These are phyloP conservation scores for Parambassis ranga DNA, from an alignment of 2,797 vertebrate genomes.

Conservation along the genomic window DNA sequence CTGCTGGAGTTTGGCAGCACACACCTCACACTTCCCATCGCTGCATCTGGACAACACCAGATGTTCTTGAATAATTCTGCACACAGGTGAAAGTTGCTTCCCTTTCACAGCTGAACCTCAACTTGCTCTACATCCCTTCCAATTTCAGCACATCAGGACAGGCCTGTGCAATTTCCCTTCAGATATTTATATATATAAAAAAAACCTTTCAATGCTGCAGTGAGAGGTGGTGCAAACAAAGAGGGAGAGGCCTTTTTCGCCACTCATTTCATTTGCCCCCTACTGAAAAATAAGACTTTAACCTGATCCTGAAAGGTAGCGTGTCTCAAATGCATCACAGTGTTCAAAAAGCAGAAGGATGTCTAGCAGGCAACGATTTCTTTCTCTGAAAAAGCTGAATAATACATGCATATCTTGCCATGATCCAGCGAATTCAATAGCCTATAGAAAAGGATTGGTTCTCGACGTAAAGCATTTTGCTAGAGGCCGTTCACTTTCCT, in stretches of 20 bases:
- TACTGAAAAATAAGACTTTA: conserved; percentile 70
- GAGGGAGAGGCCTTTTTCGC: not conserved
- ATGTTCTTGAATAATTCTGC: conserved; percentile 71
- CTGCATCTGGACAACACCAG: conserved; percentile 67
- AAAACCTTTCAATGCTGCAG: conserved; percentile 3
- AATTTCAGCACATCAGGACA: conserved; percentile 10
- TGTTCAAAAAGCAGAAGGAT: conserved; percentile 67
- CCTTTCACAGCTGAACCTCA: conserved; percentile 23
- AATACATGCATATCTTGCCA: conserved; percentile 73
- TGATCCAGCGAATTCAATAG: conserved; percentile 70
- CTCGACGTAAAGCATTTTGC: conserved; percentile 73
- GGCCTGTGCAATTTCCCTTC: conserved; percentile 2
- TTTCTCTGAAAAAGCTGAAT: conserved; percentile 69
- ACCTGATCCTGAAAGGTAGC: conserved; percentile 66
- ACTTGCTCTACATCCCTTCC: conserved; percentile 24
- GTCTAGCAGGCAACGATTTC: conserved; percentile 58
- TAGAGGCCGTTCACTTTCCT: conserved; percentile 62
- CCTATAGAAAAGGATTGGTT: conserved; percentile 71
- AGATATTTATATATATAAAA: conserved; percentile 16
- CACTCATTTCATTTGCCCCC: conserved; percentile 55
- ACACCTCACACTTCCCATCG: conserved; percentile 48
- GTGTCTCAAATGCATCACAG: conserved; percentile 67
- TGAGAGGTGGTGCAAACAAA: conserved; percentile 1
- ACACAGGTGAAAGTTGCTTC: conserved; percentile 64
- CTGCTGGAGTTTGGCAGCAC: conserved; percentile 59